These are phyloP conservation scores for Columba livia DNA, from an alignment of 2,113 vertebrate species.

Conservation along the genomic window DNA sequence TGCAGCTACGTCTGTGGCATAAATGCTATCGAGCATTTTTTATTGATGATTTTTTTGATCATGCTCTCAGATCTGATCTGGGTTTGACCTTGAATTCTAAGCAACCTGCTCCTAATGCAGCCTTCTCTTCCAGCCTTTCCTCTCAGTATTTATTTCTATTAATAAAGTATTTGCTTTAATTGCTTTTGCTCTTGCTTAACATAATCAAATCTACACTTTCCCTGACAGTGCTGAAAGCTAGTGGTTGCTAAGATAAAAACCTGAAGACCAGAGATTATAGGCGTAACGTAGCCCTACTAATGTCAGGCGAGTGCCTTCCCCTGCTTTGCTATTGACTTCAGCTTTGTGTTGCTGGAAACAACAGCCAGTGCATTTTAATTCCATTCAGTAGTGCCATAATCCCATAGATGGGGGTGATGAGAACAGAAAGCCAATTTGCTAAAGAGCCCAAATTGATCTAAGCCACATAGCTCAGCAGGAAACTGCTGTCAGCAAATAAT, in stretches of 20 bases:
- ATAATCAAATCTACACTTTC: not conserved
- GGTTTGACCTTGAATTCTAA: not conserved
- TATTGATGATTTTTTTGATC: not conserved
- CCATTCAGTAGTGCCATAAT: not conserved
- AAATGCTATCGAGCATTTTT: not conserved
- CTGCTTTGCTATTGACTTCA: not conserved
- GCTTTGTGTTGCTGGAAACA: not conserved
- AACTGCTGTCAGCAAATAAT: conserved; percentile 26
- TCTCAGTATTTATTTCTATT: not conserved
- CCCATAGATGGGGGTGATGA: not conserved
- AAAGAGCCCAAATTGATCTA: conserved; percentile 34
- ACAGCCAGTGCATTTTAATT: conserved; percentile 25
- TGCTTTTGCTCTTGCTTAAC: not conserved
- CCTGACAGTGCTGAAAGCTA: not conserved
- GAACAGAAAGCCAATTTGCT: conserved; percentile 50
- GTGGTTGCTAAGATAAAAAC: not conserved
- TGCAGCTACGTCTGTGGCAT: not conserved
- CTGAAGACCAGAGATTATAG: not conserved
- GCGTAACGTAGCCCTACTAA: not conserved
- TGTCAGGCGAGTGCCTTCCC: not conserved
- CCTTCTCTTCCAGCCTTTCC: not conserved
- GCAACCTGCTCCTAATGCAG: not conserved
- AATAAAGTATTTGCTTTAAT: not conserved
- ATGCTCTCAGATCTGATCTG: not conserved
- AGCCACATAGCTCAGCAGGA: conserved; percentile 18